Evolutionary conservation across 1,140 invertebrate species (phyloP), one percentile per base, ranked within the genome.

Genomic region (Neocloeon triangulifer): DNA sequence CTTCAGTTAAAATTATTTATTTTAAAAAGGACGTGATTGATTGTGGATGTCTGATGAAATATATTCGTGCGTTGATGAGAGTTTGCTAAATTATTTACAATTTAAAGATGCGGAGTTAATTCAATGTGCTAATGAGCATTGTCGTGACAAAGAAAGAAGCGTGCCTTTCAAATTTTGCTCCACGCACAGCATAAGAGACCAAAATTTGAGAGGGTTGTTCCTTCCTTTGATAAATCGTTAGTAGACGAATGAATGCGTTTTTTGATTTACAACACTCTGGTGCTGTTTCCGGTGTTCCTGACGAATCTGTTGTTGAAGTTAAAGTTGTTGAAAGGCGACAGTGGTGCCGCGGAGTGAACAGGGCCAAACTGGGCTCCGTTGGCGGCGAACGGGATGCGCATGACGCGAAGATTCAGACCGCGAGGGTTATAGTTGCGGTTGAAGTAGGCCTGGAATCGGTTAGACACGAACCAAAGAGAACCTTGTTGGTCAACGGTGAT

Each of bases 391-490:
- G 36, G 41, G 17, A 73, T 47, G 20, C 65, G 55, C 30, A 74
- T 45, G 9, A 76, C 55, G 21, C 71, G 53, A 18, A 73, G 54
- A 43, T 76, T 76, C 3, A 61, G 48, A 31, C 73, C 68, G 19
- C 52, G 46, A 0, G 51, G 35, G 39, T 61, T 58, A 2, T 73
- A 50, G 26, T 64, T 61, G 39, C 61, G 60, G 18, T 60, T 49
- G 54, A 78, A 79, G 53, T 68, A 79, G 34, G 73, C 76, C 39
- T 82, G 76, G 51, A 80, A 77, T 32, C 71, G 62, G 0, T 71
- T 66, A 2, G 68, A 62, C 2, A 80, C 47, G 0, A 62, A 48
- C 69, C 76, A 82, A 5, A 80, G 46, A 12, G 60, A 61, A 3
- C 66, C 65, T 6, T 61, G 59, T 1, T 61, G 53, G 22, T 61